These are phyloP conservation scores for Ptilonorhynchus violaceus DNA, from an alignment of 2,113 vertebrate species.

Conservation along the genomic window DNA sequence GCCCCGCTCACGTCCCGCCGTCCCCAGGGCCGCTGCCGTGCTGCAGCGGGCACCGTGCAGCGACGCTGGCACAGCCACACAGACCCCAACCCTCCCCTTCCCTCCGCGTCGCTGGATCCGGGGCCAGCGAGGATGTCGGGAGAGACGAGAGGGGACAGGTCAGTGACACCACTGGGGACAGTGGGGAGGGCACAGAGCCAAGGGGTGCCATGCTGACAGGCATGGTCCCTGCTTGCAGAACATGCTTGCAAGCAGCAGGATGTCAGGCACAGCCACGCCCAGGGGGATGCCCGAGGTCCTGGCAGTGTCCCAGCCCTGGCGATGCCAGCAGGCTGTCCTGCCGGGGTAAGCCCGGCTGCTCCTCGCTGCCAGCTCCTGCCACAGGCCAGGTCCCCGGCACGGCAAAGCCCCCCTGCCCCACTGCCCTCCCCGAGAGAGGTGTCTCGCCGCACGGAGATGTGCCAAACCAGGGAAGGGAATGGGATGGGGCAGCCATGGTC, in stretches of 20 bases:
- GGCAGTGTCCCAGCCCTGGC: not conserved
- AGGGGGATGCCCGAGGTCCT: not conserved
- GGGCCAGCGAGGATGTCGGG: not conserved
- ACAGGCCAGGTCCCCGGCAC: accelerated
- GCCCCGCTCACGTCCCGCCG: not conserved
- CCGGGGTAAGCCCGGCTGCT: not conserved
- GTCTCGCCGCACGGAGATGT: accelerated
- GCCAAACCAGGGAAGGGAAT: not conserved
- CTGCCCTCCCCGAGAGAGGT: not conserved
- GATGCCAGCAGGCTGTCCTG: accelerated
- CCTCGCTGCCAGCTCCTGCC: not conserved
- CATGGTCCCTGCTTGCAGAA: not conserved
- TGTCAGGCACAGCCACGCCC: accelerated
- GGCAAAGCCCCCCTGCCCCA: accelerated
- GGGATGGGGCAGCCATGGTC: accelerated
- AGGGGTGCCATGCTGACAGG: not conserved
- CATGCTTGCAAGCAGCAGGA: not conserved
- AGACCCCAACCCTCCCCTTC: not conserved
- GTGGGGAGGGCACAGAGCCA: not conserved
- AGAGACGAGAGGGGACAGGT: slow-evolving; percentile 18
- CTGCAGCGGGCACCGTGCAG: not conserved
- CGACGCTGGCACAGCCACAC: not conserved
- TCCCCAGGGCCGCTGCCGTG: not conserved
- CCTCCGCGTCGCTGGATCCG: not conserved
- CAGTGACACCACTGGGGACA: not conserved